Percentiles rank a stretch among this genome's conserved stretches.
These are phyloP conservation scores for Tribolium freemani DNA, from an alignment of 2,888 invertebrate genomes.

Conservation along the genomic window DNA sequence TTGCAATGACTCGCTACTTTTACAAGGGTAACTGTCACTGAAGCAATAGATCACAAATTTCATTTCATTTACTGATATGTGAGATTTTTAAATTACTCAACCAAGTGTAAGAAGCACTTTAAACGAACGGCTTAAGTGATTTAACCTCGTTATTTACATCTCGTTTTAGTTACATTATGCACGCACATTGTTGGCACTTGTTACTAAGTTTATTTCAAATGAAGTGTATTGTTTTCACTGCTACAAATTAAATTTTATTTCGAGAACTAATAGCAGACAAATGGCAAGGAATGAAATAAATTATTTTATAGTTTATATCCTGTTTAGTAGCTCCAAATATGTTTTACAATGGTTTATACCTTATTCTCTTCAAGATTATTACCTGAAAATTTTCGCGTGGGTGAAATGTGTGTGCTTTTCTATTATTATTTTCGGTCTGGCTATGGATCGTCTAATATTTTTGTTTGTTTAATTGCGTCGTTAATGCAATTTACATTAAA, in stretches of 20 bases:
- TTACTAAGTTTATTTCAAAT: slow-evolving; percentile 4
- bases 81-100: background rate
- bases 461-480: background rate
- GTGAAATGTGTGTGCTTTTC: background rate
- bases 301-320: slow-evolving; percentile 21
- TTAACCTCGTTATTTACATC: background rate
- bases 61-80: background rate
- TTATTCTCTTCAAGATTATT: background rate
- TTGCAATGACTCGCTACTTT: slow-evolving; percentile 5
- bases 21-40: slow-evolving; percentile 8
- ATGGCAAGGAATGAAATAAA: slow-evolving; percentile 12
- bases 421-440: background rate
- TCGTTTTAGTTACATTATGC: background rate
- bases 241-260: slow-evolving; percentile 18
- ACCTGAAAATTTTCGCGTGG: background rate
- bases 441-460: background rate
- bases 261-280: slow-evolving; percentile 5
- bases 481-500: background rate
- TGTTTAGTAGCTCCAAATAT: slow-evolving; percentile 15
- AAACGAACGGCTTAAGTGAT: background rate
- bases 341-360: background rate
- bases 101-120: background rate
- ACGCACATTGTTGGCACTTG: background rate
- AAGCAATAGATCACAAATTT: background rate
- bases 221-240: slow-evolving; percentile 22